Conservation (phyloP, 2,888 invertebrate species). For the Argyresthia albistria region DNA sequence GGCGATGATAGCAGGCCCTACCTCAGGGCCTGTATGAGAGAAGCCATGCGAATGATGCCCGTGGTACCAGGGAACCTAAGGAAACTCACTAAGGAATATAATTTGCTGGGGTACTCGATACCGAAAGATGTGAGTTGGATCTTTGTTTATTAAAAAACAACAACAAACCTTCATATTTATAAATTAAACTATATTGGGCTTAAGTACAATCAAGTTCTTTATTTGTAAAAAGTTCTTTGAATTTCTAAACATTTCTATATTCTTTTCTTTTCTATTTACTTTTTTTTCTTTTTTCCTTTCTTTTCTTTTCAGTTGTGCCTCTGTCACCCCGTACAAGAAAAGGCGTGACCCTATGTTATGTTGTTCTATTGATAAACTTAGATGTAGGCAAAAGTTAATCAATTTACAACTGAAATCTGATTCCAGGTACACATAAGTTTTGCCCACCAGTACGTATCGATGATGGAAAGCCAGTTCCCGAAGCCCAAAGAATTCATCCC, state of each 20-base stretch:
- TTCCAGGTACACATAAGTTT: neutral
- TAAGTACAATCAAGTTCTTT: too few species aligned
- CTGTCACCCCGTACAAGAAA: too few species aligned
- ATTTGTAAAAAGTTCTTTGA: too few species aligned
- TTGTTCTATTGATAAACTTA: too few species aligned
- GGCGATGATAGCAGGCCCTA: constrained; percentile 59
- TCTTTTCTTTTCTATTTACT: too few species aligned
- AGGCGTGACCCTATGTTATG: too few species aligned
- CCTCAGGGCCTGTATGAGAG: constrained; percentile 76
- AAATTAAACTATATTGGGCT: too few species aligned
- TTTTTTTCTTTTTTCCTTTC: too few species aligned
- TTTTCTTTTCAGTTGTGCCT: too few species aligned
- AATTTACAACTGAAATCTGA: neutral
- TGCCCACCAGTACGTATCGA: constrained; percentile 74
- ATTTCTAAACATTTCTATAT: too few species aligned
- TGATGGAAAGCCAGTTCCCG: constrained; percentile 75
- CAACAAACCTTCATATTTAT: too few species aligned
- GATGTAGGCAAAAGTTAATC: neutral
- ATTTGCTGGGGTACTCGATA: constrained; percentile 66
- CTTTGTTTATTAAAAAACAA: too few species aligned
- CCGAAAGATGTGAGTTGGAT: constrained; percentile 56
- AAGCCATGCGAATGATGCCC: constrained; percentile 68
- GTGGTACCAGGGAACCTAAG: constrained; percentile 63
- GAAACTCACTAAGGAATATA: constrained; percentile 47
- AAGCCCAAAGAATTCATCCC: constrained; percentile 77